Percentiles rank a stretch among this genome's conserved stretches.
Conservation (phyloP, 2,888 invertebrate genomes). For the Pollenia amentaria region DNA sequence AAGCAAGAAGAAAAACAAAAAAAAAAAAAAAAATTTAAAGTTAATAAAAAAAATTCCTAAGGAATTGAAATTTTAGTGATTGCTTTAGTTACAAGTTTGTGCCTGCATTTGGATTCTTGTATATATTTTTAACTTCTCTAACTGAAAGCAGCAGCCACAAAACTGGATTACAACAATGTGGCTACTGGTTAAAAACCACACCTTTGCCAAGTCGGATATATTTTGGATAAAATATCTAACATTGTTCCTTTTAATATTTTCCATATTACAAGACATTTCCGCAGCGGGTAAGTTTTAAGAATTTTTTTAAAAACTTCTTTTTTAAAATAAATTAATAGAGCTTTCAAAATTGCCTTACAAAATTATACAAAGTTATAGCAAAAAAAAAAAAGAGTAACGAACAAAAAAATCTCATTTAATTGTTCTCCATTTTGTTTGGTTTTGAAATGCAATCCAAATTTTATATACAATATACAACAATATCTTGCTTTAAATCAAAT, state of each 20-base stretch:
- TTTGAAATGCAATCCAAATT: constrained; percentile 72
- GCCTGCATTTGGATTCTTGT: constrained; percentile 50
- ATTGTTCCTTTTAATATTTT: constrained; percentile 72
- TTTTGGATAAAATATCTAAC: constrained; percentile 80
- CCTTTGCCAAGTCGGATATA: constrained; percentile 81
- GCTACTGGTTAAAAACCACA: constrained; percentile 80
- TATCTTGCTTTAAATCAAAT: constrained; percentile 73
- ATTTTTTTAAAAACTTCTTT: constrained; percentile 13
- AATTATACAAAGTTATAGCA: constrained; percentile 21
- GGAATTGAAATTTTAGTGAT: constrained; percentile 54
- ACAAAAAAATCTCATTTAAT: constrained; percentile 70
- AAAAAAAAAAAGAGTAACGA: constrained; percentile 28
- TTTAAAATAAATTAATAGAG: neutral
- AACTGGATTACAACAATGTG: constrained; percentile 81
- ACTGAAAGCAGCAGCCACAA: constrained; percentile 73
- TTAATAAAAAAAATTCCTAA: constrained; percentile 18
- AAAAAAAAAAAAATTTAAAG: constrained; percentile 27
- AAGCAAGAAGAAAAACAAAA: constrained; percentile 43
- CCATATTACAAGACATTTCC: constrained; percentile 66
- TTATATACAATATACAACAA: constrained; percentile 41
- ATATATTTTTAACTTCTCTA: constrained; percentile 50
- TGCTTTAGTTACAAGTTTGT: constrained; percentile 45
- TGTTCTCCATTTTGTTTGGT: constrained; percentile 73
- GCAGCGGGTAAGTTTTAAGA: constrained; percentile 73
- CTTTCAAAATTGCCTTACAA: constrained; percentile 16